phyloP scores from a whole-genome alignment of 2,113 vertebrate species.

The Brachyistius frenatus region DNA sequence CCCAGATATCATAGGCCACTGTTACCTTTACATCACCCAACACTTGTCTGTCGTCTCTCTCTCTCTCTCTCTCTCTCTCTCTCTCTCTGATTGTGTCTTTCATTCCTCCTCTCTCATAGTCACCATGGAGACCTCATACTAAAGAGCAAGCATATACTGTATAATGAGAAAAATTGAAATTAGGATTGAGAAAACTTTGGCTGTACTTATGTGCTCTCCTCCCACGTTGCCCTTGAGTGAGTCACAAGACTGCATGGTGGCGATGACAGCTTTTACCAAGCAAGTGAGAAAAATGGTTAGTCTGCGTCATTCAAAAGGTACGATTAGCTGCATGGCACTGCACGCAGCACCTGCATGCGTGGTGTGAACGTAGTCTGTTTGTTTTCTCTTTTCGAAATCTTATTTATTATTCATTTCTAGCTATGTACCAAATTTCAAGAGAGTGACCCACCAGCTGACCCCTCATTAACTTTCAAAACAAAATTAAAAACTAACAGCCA shows the following conservation, averaged over 20 bases:
- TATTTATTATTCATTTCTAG: neutral
- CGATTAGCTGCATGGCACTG: slow-evolving; percentile 7
- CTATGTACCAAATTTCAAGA: no score
- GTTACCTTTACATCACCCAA: neutral
- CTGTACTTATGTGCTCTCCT: slow-evolving; percentile 59
- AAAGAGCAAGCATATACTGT: slow-evolving; percentile 42
- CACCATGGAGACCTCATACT: slow-evolving; percentile 65
- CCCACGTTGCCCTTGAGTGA: slow-evolving; percentile 70
- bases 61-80: neutral
- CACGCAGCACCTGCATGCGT: neutral
- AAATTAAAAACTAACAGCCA: neutral
- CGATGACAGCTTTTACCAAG: slow-evolving; percentile 61
- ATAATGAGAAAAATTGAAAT: slow-evolving; percentile 51
- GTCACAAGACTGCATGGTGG: slow-evolving; percentile 63
- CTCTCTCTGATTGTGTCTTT: neutral
- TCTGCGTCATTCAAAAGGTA: slow-evolving; percentile 51
- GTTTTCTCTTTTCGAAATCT: neutral
- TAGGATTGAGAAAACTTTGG: slow-evolving; percentile 70
- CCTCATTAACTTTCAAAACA: neutral
- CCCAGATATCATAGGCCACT: no score
- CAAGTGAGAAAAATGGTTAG: slow-evolving; percentile 47
- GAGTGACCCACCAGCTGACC: no score
- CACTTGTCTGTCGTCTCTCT: neutral
- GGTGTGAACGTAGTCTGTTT: no score
- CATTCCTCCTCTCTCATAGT: slow-evolving; percentile 33